Conservation (phyloP, 1,140 invertebrate genomes). For the Lethrus apterus region DNA sequence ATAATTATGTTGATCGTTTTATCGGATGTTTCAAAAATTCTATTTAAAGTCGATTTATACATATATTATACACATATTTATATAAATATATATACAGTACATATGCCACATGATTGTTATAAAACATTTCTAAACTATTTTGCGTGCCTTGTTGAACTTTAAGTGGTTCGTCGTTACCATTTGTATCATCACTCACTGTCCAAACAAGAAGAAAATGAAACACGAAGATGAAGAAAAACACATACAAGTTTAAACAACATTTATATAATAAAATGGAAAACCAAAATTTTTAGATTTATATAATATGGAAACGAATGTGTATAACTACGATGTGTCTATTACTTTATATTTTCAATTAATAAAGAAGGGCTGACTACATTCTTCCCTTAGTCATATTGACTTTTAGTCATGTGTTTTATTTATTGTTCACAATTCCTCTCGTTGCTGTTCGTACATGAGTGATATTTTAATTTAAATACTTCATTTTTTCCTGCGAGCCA, state of each 20-base stretch:
- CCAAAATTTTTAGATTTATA: slow-evolving; percentile 37
- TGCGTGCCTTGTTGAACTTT: slow-evolving; percentile 37
- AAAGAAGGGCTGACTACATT: slow-evolving; percentile 34
- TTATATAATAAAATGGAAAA: slow-evolving; percentile 13
- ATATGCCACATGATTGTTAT: too few species aligned
- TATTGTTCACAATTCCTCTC: too few species aligned
- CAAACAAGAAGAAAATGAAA: slow-evolving; percentile 12
- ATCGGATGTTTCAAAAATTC: slow-evolving; percentile 6
- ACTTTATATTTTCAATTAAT: slow-evolving; percentile 39
- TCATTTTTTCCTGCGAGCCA: too few species aligned
- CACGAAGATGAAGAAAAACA: too few species aligned
- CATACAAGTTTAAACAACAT: too few species aligned
- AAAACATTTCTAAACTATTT: slow-evolving; percentile 29
- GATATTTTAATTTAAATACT: too few species aligned
- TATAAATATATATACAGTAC: slow-evolving; percentile 9
- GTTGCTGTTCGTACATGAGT: too few species aligned
- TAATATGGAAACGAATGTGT: slow-evolving; percentile 28
- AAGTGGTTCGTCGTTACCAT: slow-evolving; percentile 25
- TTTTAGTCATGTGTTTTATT: slow-evolving; percentile 19
- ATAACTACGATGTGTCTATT: slow-evolving; percentile 29
- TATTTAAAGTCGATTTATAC: slow-evolving; percentile 9
- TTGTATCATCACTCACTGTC: slow-evolving; percentile 17
- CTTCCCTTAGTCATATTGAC: slow-evolving; percentile 38
- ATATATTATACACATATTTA: slow-evolving; percentile 14
- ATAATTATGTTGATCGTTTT: slow-evolving; percentile 10